Evolutionary conservation across 2,113 vertebrate species (phyloP).

Genomic region (Lagopus muta): DNA sequence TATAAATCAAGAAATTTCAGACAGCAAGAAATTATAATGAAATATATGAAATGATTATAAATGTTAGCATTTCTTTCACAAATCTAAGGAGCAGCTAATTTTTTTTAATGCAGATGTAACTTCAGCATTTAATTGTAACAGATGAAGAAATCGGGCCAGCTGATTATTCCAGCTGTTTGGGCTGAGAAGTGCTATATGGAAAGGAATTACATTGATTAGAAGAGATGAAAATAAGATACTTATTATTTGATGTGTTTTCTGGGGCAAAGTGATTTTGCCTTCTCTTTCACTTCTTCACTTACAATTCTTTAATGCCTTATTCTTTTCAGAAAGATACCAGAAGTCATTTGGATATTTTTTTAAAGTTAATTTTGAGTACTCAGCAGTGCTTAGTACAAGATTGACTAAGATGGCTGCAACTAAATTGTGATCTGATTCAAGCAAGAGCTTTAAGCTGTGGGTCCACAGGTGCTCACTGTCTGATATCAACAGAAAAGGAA

Average conservation of each 20-base stretch:
- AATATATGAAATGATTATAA: background rate
- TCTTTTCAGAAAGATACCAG: background rate
- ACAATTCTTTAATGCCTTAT: background rate
- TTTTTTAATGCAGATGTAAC: background rate
- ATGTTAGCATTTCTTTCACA: background rate
- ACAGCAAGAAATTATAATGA: background rate
- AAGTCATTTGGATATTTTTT: background rate
- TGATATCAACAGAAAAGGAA: background rate
- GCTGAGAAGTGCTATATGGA: background rate
- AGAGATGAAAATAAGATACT: background rate
- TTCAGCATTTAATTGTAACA: background rate
- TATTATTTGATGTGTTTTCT: background rate
- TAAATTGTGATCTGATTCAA: background rate
- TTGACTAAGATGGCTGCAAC: background rate
- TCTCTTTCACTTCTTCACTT: background rate
- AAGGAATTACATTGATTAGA: background rate
- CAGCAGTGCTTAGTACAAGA: background rate
- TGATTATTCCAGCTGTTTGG: background rate
- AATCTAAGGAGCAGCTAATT: background rate
- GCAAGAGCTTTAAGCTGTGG: background rate
- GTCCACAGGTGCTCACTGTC: background rate
- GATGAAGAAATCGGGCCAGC: background rate
- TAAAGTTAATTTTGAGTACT: background rate
- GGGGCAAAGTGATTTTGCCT: background rate
- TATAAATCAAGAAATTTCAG: background rate